Evolutionary conservation across 2,113 vertebrate species (phyloP), one percentile per base, ranked within the genome.

Genomic region (Puffinus mauretanicus): DNA sequence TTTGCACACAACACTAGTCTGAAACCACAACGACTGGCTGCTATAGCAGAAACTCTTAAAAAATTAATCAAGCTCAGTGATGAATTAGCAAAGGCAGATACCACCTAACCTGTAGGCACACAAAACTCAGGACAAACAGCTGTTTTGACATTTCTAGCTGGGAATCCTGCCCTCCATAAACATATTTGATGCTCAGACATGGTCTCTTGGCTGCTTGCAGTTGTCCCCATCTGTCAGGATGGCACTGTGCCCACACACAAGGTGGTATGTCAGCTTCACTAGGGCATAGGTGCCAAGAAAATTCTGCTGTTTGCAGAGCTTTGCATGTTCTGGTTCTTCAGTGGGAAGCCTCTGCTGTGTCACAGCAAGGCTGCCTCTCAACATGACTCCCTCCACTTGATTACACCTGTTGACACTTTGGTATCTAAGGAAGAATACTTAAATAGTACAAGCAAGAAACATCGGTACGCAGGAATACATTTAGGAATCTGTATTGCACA

Each of bases 201-300:
- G 86, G 95, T 96, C 75, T 98, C 92, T 97, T 98, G 97, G 97
- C 96, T 97, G 86, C 67, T 86, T 91, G 38, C 34, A 72, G 76
- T 94, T 15, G 0, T 93, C 36, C 90, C 98, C 98, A 98, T 98
- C 98, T 98, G 98, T 96, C 87, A 75, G 91, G 78, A 89, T 98
- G 97, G 98, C 98, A 97, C 32, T 62, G 60, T n/a, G 97, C 98
- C 97, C 96, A 94, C 60, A 62, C 79, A 89, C 92, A 98, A 98
- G 96, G 97, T 98, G 94, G 91, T 88, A 95, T 94, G 96, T 95
- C 93, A 96, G 91, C 92, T 95, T 96, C 3, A 7, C 78, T 90
- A 93, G 93, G 94, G 82, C 91, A 95, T 75, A 97, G 94, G 94
- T 97, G 95, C 96, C 97, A 97, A 97, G 94, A 83, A 86, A 93